phyloP scores from a whole-genome alignment of 2,797 vertebrate species.

The Xiphorhynchus erythropygius region DNA sequence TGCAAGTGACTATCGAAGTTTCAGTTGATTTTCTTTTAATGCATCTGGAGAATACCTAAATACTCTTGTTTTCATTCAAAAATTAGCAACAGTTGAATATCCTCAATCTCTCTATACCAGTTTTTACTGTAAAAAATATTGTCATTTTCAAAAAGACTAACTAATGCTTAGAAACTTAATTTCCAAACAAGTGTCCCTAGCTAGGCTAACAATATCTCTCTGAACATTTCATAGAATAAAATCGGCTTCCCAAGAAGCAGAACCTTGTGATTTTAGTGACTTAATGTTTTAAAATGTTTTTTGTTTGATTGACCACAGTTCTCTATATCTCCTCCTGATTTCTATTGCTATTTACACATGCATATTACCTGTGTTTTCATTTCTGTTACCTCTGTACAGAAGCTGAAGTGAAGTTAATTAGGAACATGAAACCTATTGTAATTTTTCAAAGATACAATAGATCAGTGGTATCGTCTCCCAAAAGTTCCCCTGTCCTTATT shows the following conservation, averaged over 20 bases:
- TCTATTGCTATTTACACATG: conserved; percentile 33
- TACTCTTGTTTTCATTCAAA: conserved; percentile 13
- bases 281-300: background rate
- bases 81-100: background rate
- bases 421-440: background rate
- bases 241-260: conserved; percentile 13
- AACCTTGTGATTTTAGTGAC: background rate
- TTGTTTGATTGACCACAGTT: conserved; percentile 46
- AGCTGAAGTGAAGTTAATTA: background rate
- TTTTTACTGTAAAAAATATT: conserved; percentile 46
- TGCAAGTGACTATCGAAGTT: background rate
- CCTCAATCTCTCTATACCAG: background rate
- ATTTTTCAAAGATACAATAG: background rate
- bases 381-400: background rate
- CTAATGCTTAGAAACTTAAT: conserved; percentile 23
- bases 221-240: background rate
- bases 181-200: background rate
- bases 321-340: conserved; percentile 36
- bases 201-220: background rate
- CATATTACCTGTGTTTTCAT: conserved; percentile 45
- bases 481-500: background rate
- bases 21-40: conserved; percentile 3
- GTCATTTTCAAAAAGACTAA: background rate
- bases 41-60: background rate
- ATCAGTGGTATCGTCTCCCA: background rate